These are phyloP conservation scores for Rallus crepitans DNA, from an alignment of 2,797 vertebrate genomes.

Conservation along the genomic window DNA sequence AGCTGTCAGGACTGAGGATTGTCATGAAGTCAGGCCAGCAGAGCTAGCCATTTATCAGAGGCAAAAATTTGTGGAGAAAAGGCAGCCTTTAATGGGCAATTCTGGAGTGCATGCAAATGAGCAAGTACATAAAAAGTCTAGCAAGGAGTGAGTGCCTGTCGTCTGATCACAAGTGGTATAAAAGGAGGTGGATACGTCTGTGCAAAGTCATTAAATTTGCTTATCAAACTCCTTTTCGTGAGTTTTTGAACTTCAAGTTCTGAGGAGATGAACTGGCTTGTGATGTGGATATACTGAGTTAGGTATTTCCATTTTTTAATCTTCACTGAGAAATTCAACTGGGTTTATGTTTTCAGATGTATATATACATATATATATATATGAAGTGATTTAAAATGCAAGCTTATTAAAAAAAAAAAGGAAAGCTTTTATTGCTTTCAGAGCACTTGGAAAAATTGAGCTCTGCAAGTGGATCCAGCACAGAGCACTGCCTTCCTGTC, in stretches of 20 bases:
- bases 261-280: conserved; percentile 14
- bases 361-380: background rate
- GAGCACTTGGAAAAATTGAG: background rate
- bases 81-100: conserved; percentile 63
- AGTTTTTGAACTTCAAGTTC: conserved; percentile 36
- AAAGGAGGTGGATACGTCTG: conserved; percentile 5
- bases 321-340: conserved; percentile 2
- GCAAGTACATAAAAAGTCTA: conserved; percentile 51
- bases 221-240: background rate
- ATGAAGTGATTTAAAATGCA: conserved; percentile 3
- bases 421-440: background rate
- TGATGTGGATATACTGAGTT: background rate
- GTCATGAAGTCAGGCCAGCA: conserved; percentile 56
- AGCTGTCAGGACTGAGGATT: conserved; percentile 75
- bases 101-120: conserved; percentile 74
- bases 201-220: conserved; percentile 17
- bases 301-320: conserved; percentile 6
- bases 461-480: background rate
- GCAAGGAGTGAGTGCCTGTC: conserved; percentile 19
- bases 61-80: conserved; percentile 60
- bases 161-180: conserved; percentile 20
- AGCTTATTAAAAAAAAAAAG: background rate
- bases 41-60: conserved; percentile 73
- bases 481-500: background rate
- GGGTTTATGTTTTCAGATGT: conserved; percentile 18